Evolutionary conservation across 2,888 invertebrate genomes (phyloP), one percentile per base, ranked within the genome.

Genomic region (Phyllotreta striolata): DNA sequence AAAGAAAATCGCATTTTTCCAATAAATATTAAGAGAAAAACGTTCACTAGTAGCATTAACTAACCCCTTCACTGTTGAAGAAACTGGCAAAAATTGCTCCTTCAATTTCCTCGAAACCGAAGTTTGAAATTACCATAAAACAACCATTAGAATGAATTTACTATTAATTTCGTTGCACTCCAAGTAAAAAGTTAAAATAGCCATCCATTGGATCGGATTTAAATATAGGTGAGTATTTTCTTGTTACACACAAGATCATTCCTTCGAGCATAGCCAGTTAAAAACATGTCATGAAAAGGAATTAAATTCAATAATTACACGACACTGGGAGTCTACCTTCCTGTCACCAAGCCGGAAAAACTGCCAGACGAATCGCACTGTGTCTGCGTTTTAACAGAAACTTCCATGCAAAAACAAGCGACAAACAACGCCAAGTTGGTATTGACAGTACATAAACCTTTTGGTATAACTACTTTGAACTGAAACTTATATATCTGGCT

Each of bases 341-440:
- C 1, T 13, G 39, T 43, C 38, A 46, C 24, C 24, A 24, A 24
- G 46, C 41, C 73, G 72, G 74, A 74, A 74, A 73, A 63, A 39
- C 66, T 71, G 73, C 74, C 72, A 72, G 69, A 70, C 72, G 68
- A 68, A 66, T 70, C 62, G 64, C 35, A 62, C 66, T 51, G 37
- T 57, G 62, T 67, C 63, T 62, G 60, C 55, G 54, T 59, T 62
- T 64, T 49, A 60, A 41, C 57, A 57, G 61, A 63, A 67, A 63
- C 61, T 64, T 61, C 41, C 57, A 65, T 63, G 61, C 55, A 67
- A 67, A 67, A 67, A 67, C 52, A 63, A 54, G 51, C 40, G 57
- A 63, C 63, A 67, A 67, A 67, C 63, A 61, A 55, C 61, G 24
- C 49, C 55, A 63, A 61, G 37, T 43, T 59, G 24, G 56, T 63